Conservation (phyloP, 1,140 invertebrate species). For the Danaus plexippus region DNA sequence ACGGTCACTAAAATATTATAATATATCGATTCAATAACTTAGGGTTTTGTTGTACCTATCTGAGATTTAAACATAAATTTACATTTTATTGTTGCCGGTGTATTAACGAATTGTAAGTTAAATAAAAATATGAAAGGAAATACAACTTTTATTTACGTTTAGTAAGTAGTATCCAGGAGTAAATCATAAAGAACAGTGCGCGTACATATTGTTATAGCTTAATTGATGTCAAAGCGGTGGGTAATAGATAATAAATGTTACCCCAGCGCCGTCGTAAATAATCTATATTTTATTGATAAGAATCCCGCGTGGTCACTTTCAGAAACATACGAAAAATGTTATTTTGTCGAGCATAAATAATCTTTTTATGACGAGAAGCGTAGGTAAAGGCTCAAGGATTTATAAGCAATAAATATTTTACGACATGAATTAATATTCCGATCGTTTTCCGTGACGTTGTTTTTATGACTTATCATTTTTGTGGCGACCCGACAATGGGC, state of each 20-base stretch:
- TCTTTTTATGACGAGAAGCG: constrained; percentile 70
- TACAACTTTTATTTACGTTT: too few species aligned
- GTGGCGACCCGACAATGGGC: constrained; percentile 48
- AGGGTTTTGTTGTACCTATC: too few species aligned
- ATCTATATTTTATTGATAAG: constrained; percentile 63
- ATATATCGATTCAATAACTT: too few species aligned
- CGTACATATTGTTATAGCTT: constrained; percentile 2
- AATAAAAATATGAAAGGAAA: too few species aligned
- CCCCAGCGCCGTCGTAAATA: constrained; percentile 56
- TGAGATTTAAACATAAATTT: too few species aligned
- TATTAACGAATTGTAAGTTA: too few species aligned
- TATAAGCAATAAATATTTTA: constrained; percentile 72
- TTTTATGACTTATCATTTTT: constrained; percentile 71
- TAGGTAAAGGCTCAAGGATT: constrained; percentile 71
- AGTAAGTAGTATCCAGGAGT: too few species aligned
- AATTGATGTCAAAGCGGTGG: constrained; percentile 18
- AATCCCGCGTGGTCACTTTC: constrained; percentile 49
- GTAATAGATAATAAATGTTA: constrained; percentile 23
- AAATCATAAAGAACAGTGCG: not conserved
- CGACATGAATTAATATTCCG: constrained; percentile 71
- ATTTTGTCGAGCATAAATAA: constrained; percentile 69
- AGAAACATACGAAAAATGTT: constrained; percentile 68
- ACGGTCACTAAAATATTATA: too few species aligned
- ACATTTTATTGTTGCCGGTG: too few species aligned
- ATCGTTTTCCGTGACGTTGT: constrained; percentile 69